Evolutionary conservation across 2,888 invertebrate genomes (phyloP).

Genomic region (Melinaea menophilus): DNA sequence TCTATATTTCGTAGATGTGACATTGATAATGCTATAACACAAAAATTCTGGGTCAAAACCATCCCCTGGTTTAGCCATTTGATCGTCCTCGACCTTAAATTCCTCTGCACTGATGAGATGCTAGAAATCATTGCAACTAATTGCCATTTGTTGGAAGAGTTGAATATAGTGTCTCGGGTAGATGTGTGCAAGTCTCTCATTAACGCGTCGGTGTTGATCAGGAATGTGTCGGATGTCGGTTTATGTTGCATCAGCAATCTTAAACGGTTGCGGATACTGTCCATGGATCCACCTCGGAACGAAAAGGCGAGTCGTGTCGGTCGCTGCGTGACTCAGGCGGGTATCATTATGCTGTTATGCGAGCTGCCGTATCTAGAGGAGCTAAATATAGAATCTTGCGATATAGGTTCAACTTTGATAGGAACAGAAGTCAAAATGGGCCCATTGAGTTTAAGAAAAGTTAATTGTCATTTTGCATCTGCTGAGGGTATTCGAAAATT

Average conservation of each 20-base stretch:
- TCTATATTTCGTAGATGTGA: slow-evolving; percentile 70
- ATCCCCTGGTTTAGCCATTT: slow-evolving; percentile 59
- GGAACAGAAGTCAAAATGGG: slow-evolving; percentile 56
- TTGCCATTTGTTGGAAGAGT: slow-evolving; percentile 64
- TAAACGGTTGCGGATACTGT: slow-evolving; percentile 59
- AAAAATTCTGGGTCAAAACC: slow-evolving; percentile 62
- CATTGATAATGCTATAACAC: slow-evolving; percentile 65
- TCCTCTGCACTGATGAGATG: slow-evolving; percentile 74
- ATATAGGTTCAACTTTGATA: slow-evolving; percentile 69
- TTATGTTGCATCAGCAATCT: slow-evolving; percentile 58
- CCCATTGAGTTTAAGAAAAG: slow-evolving; percentile 64
- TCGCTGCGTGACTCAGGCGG: slow-evolving; percentile 67
- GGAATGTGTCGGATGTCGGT: slow-evolving; percentile 71
- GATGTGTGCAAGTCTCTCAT: slow-evolving; percentile 69
- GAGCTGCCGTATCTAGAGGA: slow-evolving; percentile 67
- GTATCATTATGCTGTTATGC: slow-evolving; percentile 62
- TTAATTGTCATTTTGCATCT: slow-evolving; percentile 70
- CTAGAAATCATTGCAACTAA: slow-evolving; percentile 59
- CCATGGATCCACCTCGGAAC: slow-evolving; percentile 72
- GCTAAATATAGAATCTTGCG: slow-evolving; percentile 69
- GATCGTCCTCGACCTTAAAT: slow-evolving; percentile 68
- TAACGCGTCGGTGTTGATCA: slow-evolving; percentile 68
- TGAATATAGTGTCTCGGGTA: slow-evolving; percentile 71
- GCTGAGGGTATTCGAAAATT: slow-evolving; percentile 64
- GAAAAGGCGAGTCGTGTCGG: slow-evolving; percentile 64